Conservation (phyloP, 2,113 vertebrate genomes). For the Tylochromis polylepis region DNA sequence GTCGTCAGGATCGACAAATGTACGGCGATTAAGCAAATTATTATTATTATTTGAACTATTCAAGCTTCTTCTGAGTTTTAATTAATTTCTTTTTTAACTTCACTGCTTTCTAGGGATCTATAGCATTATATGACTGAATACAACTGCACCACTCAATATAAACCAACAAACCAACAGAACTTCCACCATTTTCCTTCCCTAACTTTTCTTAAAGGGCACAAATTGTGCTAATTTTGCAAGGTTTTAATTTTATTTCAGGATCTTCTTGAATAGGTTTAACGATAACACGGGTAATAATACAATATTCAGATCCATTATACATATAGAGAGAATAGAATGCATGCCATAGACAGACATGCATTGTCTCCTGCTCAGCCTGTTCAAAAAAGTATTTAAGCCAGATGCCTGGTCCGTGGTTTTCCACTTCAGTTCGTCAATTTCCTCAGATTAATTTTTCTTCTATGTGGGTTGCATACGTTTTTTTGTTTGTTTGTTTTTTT, state of each 20-base stretch:
- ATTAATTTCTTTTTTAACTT: neutral
- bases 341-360: neutral
- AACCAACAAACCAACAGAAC: neutral
- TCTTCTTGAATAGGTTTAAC: neutral
- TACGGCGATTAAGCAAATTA: neutral
- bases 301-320: neutral
- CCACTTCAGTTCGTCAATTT: too few species aligned
- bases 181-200: neutral
- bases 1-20: neutral
- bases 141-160: neutral
- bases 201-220: neutral
- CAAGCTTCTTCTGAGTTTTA: neutral
- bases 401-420: neutral
- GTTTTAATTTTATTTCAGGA: neutral
- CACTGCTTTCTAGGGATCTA: neutral
- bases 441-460: neutral
- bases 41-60: neutral
- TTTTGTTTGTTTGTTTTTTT: neutral
- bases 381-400: neutral
- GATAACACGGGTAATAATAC: neutral
- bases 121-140: neutral
- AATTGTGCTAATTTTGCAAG: neutral
- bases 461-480: neutral
- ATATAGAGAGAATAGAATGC: neutral
- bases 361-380: accelerated